A percentile compares a stretch with the other conserved stretches of the same genome.
phyloP scores from a whole-genome alignment of 1,140 invertebrate species.

The Brachionus paranguensis region DNA sequence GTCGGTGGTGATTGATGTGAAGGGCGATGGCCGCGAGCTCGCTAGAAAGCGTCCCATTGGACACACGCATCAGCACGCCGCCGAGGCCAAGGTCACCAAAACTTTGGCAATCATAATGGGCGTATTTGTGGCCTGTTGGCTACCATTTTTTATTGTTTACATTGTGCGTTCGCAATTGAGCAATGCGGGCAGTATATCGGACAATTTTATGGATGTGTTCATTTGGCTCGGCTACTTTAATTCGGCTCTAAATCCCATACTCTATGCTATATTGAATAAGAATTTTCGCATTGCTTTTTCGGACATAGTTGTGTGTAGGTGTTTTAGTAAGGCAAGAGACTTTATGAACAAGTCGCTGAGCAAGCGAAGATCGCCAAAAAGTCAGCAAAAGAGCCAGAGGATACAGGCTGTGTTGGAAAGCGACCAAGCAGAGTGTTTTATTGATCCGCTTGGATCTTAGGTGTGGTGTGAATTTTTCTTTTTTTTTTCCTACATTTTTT shows the following conservation, averaged over 20 bases:
- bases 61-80: not conserved
- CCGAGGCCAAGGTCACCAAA: constrained; percentile 24
- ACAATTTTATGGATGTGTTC: constrained; percentile 13
- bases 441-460: not conserved
- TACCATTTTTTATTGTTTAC: constrained; percentile 38
- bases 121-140: constrained; percentile 29
- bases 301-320: constrained; percentile 22
- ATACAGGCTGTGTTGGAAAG: not conserved
- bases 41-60: not conserved
- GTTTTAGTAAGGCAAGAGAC: not conserved
- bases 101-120: constrained; percentile 30
- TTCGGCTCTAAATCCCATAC: constrained; percentile 36
- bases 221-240: constrained; percentile 39
- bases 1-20: not conserved
- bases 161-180: not conserved
- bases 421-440: not conserved
- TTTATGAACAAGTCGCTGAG: not conserved
- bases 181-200: not conserved
- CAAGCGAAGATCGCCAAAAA: not conserved
- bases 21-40: not conserved
- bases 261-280: constrained; percentile 37
- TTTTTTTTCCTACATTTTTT: no score
- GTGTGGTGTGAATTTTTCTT: not conserved
- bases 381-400: not conserved
- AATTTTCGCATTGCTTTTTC: constrained; percentile 39